Conservation (phyloP, 1,140 invertebrate genomes). For the Tetramorium simillimum region DNA sequence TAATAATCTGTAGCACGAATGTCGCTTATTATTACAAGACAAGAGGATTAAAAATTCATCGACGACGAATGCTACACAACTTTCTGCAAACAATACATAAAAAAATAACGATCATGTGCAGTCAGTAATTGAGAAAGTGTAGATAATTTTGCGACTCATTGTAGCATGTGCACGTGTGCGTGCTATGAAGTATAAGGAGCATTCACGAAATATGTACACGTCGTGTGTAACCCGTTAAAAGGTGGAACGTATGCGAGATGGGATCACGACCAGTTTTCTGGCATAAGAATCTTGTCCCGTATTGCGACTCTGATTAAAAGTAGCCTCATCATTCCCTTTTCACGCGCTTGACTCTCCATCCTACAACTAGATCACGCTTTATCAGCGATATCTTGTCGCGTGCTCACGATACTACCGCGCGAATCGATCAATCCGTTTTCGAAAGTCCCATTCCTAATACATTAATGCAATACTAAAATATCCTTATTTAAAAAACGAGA, state of each 20-base stretch:
- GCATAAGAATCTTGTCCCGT: slow-evolving; percentile 12
- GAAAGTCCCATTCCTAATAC: not conserved
- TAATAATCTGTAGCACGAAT: too few species aligned
- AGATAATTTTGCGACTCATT: not conserved
- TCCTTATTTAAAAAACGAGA: not conserved
- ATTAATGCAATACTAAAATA: not conserved
- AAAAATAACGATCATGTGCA: not conserved
- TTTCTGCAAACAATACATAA: not conserved
- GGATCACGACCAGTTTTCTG: slow-evolving; percentile 24
- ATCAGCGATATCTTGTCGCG: slow-evolving; percentile 3
- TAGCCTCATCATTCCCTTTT: slow-evolving; percentile 32
- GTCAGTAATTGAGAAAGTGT: not conserved
- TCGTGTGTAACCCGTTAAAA: slow-evolving; percentile 5
- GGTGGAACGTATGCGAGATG: not conserved
- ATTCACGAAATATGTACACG: not conserved
- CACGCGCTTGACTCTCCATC: not conserved
- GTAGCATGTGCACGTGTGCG: not conserved
- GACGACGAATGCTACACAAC: not conserved
- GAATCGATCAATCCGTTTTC: not conserved
- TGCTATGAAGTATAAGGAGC: not conserved
- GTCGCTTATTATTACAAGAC: too few species aligned
- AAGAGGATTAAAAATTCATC: not conserved
- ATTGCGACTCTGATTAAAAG: slow-evolving; percentile 25
- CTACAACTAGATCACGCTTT: not conserved
- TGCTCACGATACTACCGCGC: not conserved